A percentile compares a stretch with the other conserved stretches of the same genome.
phyloP scores from a whole-genome alignment of 2,113 vertebrate species.

The Leucopternis melanops region DNA sequence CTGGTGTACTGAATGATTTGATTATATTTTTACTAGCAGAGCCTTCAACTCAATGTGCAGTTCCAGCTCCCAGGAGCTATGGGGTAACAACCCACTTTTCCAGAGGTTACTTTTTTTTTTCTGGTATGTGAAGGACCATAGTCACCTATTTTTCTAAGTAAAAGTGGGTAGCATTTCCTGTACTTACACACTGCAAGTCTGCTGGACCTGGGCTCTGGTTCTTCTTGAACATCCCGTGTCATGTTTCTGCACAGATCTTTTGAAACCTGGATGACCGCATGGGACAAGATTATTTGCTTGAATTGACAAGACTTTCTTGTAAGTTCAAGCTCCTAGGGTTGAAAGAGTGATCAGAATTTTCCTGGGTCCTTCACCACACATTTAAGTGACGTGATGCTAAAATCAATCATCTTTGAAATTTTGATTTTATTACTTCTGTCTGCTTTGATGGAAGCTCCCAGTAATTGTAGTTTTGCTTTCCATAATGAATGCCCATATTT shows the following conservation, averaged over 20 bases:
- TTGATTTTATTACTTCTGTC: not conserved
- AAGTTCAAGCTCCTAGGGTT: not conserved
- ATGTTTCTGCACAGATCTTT: not conserved
- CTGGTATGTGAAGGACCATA: not conserved
- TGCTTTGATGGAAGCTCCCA: not conserved
- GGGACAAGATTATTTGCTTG: not conserved
- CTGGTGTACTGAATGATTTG: conserved; percentile 45
- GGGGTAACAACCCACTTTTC: not conserved
- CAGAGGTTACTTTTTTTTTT: not conserved
- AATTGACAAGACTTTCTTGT: not conserved
- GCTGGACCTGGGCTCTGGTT: not conserved
- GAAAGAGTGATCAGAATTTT: not conserved
- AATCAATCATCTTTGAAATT: not conserved
- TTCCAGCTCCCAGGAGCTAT: not conserved
- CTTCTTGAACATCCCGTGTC: not conserved
- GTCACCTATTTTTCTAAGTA: not conserved
- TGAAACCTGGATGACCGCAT: not conserved
- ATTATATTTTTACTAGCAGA: conserved; percentile 46
- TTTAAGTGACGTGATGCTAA: not conserved
- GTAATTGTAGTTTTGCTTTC: not conserved
- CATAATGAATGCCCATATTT: not conserved
- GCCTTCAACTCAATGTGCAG: not conserved
- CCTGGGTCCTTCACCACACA: not conserved
- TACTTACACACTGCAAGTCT: not conserved
- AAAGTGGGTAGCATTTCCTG: not conserved